Base-by-base conservation (phyloP, 2,113 vertebrate species). In the Haemorhous mexicanus region DNA sequence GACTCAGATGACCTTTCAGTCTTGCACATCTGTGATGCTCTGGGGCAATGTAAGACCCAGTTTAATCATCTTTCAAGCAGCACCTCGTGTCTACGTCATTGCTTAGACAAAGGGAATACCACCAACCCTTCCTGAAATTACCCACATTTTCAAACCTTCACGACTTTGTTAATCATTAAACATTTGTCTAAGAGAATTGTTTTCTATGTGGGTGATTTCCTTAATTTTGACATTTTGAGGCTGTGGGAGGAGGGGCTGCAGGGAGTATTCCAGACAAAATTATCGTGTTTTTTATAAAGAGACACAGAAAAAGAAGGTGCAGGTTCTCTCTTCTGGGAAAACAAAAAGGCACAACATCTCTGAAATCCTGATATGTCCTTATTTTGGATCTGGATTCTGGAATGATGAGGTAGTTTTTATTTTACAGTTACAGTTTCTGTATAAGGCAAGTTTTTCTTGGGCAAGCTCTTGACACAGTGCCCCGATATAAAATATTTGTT, bases 1-100 rank as follows among this genome's bases (percentile, higher is more conserved):
- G 43, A 83, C 39, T 47, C 32, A 80, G 33, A 66, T 83, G 79
- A 93, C 89, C 76, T 91, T 91, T 87, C 46, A 66, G 41, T 73
- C 41, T 72, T 84, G 63, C 13, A 52, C 49, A 72, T 72, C 58
- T 87, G 52, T 91, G 78, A 56, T 93, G 62, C 61, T 92, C 69
- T 84, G 53, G 43, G 66, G 53, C 47, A 80, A 12, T 43, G 66
- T 77, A 58, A 95, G 39, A 74, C 56, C 30, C 33, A 76, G 18
- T 83, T 76, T 83, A 83, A 80, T 52, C 10, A 47, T 68, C 49
- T 90, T 87, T 89, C 19, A 39, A 14, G 46, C 27, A 63, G 43
- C 55, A 58, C 39, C 37, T 73, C 14, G 0, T 44, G 8, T 84
- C 28, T n/a, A 27, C 52, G 3, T 49, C 58, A 20, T 52, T 91